Base-by-base conservation (phyloP, 2,888 invertebrate species). In the Alcis repandata region DNA sequence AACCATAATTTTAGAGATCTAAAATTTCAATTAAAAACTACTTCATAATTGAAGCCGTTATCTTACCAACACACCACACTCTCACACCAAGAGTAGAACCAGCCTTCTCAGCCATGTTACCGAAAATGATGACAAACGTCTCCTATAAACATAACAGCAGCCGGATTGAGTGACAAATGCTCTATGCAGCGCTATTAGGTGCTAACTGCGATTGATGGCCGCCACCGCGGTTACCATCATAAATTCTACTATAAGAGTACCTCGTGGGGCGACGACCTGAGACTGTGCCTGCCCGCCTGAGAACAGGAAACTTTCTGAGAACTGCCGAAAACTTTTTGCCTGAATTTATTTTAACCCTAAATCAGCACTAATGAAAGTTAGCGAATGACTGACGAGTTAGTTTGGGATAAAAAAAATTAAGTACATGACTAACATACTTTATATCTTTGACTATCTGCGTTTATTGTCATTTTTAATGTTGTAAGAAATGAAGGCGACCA, bases 121-220 rank as follows among this genome's bases (percentile, higher is more conserved):
- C 19, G 15, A 33, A 49, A 56, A 40, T 53, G 48, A 48, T 46
- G 22, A 58, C 52, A 56, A 58, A 53, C 46, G 48, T 22, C 46
- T 27, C 51, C 13, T 48, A 53, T 20, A 56, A 17, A 62, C 53
- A 60, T 52, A 49, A 54, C 53, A 20, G 53, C 17, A 20, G 20
- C 45, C 45, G 17, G 53, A 53, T 70, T 56, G 63, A 72, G 70
- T 75, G 76, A 76, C 72, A 74, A 76, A 74, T 73, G 70, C 60
- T 66, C 58, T 13, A 33, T 63, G 68, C 65, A 54, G 58, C 71
- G 80, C 88, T 82, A 89, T 90, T 90, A 90, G 74, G 73, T 74
- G 75, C 73, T 90, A 90, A 90, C 78, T 81, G 78, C 78, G 85
- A 91, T 89, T 87, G 89, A 90, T 90, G 77, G 73, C 64, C 68